Evolutionary conservation across 1,140 invertebrate genomes (phyloP).

Genomic region (Neomicropteryx cornuta): DNA sequence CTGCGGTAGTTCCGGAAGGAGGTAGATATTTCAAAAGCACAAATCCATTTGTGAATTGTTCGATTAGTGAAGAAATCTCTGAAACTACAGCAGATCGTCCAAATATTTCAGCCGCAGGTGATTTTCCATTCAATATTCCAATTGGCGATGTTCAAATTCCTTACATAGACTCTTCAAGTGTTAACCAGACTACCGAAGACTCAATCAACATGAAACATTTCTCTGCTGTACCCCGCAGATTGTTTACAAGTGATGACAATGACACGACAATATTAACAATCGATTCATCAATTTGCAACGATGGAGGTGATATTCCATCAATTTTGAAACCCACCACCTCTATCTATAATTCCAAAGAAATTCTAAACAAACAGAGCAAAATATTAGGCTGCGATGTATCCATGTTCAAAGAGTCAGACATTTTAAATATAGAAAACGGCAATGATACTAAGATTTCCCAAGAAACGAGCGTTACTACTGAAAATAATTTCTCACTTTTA

Average conservation of each 20-base stretch:
- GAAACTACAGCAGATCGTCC: not conserved
- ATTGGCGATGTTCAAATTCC: no score
- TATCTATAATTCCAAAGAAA: constrained; percentile 14
- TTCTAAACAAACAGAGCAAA: constrained; percentile 36
- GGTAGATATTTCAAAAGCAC: no score
- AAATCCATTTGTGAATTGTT: constrained; percentile 32
- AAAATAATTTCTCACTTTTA: no score
- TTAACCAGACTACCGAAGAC: no score
- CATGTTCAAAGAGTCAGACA: constrained; percentile 31
- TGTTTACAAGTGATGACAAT: constrained; percentile 27
- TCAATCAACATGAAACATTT: constrained; percentile 8
- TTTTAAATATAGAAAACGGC: constrained; percentile 31
- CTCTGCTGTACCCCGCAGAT: constrained; percentile 24
- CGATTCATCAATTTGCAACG: constrained; percentile 7
- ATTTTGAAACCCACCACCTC: constrained; percentile 10
- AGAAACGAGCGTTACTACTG: constrained; percentile 13
- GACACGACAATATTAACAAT: constrained; percentile 8
- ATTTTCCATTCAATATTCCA: constrained; percentile 15
- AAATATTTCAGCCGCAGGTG: no score
- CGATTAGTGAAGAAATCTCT: constrained; percentile 4
- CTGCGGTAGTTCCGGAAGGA: no score
- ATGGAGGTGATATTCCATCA: constrained; percentile 5
- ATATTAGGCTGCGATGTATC: constrained; percentile 35
- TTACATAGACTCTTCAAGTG: no score
- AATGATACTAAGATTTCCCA: constrained; percentile 13